phyloP scores from a whole-genome alignment of 37 sponge, comb jelly and placozoan genomes.

The Tethya wilhelma region DNA sequence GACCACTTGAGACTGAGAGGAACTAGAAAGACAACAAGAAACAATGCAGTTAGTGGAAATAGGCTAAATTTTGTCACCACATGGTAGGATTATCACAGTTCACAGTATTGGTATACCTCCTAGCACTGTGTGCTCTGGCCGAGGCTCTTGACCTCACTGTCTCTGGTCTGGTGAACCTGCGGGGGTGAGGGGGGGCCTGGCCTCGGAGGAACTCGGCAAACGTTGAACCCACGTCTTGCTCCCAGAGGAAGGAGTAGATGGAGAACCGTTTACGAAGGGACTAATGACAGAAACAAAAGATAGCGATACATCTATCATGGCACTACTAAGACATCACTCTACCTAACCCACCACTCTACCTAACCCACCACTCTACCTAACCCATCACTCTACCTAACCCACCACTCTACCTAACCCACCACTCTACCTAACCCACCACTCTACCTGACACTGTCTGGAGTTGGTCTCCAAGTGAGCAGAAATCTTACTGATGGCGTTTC shows the following conservation, averaged over 20 bases:
- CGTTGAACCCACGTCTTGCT: slow-evolving; percentile 71
- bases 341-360: no score
- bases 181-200: slow-evolving; percentile 43
- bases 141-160: slow-evolving; percentile 63
- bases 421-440: no score
- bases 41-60: no score
- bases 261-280: slow-evolving; percentile 68
- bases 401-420: no score
- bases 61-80: no score
- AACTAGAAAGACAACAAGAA: no score
- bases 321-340: no score
- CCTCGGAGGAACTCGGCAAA: slow-evolving; percentile 75
- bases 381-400: no score
- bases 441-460: slow-evolving; percentile 70
- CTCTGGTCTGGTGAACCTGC: slow-evolving; percentile 60
- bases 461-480: slow-evolving; percentile 72
- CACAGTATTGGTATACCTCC: no score
- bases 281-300: background rate
- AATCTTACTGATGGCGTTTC: slow-evolving; percentile 41
- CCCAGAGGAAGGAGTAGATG: slow-evolving; percentile 77
- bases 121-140: slow-evolving; percentile 35
- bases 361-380: no score
- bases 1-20: background rate
- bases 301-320: no score
- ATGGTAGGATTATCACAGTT: no score